Base-by-base conservation (phyloP, 2,113 vertebrate genomes). In the Edolisoma coerulescens region DNA sequence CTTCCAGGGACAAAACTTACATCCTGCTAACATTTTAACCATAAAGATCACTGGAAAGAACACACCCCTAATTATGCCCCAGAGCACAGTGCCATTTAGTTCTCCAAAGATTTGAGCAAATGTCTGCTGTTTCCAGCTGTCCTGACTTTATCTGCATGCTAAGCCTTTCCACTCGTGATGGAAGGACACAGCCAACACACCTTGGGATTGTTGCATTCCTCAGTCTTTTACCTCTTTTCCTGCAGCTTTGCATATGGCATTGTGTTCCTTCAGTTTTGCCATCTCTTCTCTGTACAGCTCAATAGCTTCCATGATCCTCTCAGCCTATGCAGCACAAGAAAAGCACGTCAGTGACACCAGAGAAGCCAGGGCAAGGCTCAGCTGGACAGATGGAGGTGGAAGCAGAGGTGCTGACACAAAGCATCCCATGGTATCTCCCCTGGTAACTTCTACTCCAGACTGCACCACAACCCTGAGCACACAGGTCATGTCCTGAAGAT, bases 301-400 rank as follows among this genome's bases (percentile, higher is more conserved):
- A 1, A 99, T 67, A 57, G 99, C 99, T 97, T 99, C 99, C 99
- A 99, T 99, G 97, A 99, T 99, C 73, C 98, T 97, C 97, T 99
- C 99, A 1, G 99, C 99, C 99, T 99, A 91, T 10, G 22, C 47
- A 6, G 83, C 44, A 24, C 41, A 71, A 83, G 52, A 94, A 85
- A 2, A 4, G 59, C 65, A 56, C 32, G 33, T 84, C 47, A 96
- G 84, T 16, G 54, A 81, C 54, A 74, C 28, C 44, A 41, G 10
- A 63, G 7, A 56, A 87, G 74, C 9, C 56, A 65, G 49, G 80
- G 18, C 27, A 94, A 59, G 45, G 24, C 42, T 68, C 64, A 65
- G 5, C 13, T 16, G 63, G 37, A 76, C 21, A 78, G 61, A 52
- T 0, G 2, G 21, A 69, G 50, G 3, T 16, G 28, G 61, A 47